phyloP scores from a whole-genome alignment of 2,888 invertebrate species.

The Dasypolia templi region DNA sequence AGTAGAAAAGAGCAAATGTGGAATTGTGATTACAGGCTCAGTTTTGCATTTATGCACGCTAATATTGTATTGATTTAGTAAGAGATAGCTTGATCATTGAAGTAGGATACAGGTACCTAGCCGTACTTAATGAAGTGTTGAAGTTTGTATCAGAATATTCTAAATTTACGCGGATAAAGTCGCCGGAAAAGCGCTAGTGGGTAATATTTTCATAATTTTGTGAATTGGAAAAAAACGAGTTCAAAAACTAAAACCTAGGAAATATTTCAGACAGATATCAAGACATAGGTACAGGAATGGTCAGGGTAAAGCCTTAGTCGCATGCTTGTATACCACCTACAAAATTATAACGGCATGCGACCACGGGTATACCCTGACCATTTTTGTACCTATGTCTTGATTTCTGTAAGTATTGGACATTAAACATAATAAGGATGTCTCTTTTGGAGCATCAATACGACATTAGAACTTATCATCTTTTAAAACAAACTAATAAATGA shows the following conservation, averaged over 20 bases:
- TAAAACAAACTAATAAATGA: slow-evolving; percentile 19
- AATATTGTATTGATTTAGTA: background rate
- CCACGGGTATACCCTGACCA: too few relatives aligned
- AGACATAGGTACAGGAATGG: too few relatives aligned
- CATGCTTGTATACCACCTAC: too few relatives aligned
- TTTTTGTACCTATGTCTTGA: too few relatives aligned
- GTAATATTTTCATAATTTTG: background rate
- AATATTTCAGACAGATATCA: too few relatives aligned
- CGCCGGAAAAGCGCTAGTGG: background rate
- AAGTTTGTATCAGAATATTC: background rate
- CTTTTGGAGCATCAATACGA: background rate
- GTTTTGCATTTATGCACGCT: background rate
- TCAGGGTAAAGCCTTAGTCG: too few relatives aligned
- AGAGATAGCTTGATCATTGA: background rate
- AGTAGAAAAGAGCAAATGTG: background rate
- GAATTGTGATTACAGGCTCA: background rate
- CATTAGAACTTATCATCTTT: slow-evolving; percentile 18
- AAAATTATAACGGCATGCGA: too few relatives aligned
- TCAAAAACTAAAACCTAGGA: too few relatives aligned
- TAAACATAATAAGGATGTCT: slow-evolving; percentile 31
- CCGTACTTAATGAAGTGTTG: background rate
- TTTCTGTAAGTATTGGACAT: background rate
- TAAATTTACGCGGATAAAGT: background rate
- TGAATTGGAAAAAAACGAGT: background rate
- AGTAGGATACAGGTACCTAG: too few relatives aligned